Evolutionary conservation across 2,113 vertebrate genomes (phyloP), one percentile per base, ranked within the genome.

Genomic region (Chelonoidis abingdonii): DNA sequence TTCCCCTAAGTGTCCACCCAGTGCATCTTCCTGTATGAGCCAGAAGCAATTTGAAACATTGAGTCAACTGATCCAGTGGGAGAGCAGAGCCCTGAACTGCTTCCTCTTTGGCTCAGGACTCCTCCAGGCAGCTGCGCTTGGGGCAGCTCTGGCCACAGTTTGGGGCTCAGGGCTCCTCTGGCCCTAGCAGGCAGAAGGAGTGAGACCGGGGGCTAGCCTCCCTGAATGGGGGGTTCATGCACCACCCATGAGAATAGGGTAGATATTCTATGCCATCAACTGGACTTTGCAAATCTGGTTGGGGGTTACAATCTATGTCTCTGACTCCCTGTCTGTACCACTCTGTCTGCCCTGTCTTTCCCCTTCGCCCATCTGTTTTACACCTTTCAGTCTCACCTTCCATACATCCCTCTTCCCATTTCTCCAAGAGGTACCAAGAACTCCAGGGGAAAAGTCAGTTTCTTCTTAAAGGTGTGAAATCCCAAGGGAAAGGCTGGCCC

Each of bases 221-320:
- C 35, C 16, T 17, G 31, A 69, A 19, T 19, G 62, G 62, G 14
- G 25, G 24, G 56, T 25, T 57, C 56, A 27, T 57, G 10, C 25
- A 25, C 56, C 25, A 2, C 56, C 24, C 24, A 57, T 11, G 25
- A 57, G 13, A 16, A 41, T 41, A 21, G 38, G 21, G 10, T 75
- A 41, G 21, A 75, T 41, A 75, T 75, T 75, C 19, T 75, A 24
- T 75, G n/a, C 54, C 21, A 22, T 65, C 4, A 47, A 2, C 12
- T 78, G 78, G 47, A 49, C 27, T 52, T 0, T 0, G 22, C 52
- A 53, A 25, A 5, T 84, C 52, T 89, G 80, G 1, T 50, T 93
- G 24, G 19, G 19, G 5, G 35, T n/a, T 69, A 19, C 35, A 35
- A 19, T n/a, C n/a, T 21, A 19, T 14, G 19, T 8, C 29, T 35